Base-by-base conservation (phyloP, 64 coral and sea anemone species). In the Stylophora pistillata region DNA sequence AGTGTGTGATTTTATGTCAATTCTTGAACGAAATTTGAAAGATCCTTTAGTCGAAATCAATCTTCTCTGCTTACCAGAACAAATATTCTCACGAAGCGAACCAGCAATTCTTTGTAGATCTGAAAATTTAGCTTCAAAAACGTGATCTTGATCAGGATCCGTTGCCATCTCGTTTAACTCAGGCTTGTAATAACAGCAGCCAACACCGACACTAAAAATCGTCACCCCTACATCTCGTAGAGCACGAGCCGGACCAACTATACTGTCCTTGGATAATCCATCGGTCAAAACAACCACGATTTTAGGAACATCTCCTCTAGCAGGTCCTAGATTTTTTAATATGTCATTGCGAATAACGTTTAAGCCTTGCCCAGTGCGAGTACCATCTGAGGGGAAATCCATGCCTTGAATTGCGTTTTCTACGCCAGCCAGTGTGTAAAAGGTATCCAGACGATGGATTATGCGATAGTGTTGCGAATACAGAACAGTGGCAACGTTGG, bases 141-240 rank as follows among this genome's bases (percentile, higher is more conserved):
- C 83, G 54, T 95, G 93, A 53, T 79, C 78, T 16, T 60, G 20
- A 41, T 82, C 79, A 15, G 92, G 86, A 58, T 91, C 88, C 1
- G 88, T 18, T 20, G 80, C 80, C 59, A 84, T 84, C 15, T 29
- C 80, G 16, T 47, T 84, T 21, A 84, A 53, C 59, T 84, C 58
- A 20, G 58, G 58, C 17, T 23, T 63, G 58, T 63, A 84, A 26
- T 23, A 84, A 34, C 80, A 84, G 15, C 80, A 84, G 4, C 80
- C 80, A 11, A 66, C 80, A 4, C 91, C 91, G 21, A 93, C 33
- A 31, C 17, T 71, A 23, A 88, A 53, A 11, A 93, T 57, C 12
- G 13, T 81, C 17, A 88, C 86, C 12, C 91, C 91, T 55, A 28
- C 70, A 12, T 82, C 68, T 21, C 66, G 85, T 20, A 93, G 79